Percentiles rank a stretch among this genome's conserved stretches.
Conservation (phyloP, 1,140 invertebrate species). For the Holcopasites calliopsidis region DNA sequence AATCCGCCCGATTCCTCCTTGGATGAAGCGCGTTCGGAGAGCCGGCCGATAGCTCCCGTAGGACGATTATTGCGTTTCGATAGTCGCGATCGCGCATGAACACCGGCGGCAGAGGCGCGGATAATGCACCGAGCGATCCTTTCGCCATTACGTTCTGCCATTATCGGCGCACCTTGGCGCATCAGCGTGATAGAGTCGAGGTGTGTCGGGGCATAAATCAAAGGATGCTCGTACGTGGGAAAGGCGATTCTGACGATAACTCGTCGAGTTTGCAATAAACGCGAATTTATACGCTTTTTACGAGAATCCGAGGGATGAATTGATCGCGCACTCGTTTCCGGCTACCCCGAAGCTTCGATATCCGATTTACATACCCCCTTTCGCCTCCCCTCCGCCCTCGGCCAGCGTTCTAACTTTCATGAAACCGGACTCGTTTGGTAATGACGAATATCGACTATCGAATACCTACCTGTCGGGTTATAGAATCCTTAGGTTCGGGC, state of each 20-base stretch:
- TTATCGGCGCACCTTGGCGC: slow-evolving; percentile 39
- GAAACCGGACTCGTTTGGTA: neutral
- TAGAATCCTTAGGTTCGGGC: neutral
- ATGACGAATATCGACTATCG: slow-evolving; percentile 24
- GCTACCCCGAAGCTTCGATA: neutral
- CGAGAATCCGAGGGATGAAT: slow-evolving; percentile 51
- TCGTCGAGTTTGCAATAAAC: slow-evolving; percentile 48
- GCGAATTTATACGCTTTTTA: slow-evolving; percentile 57
- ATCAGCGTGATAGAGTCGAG: slow-evolving; percentile 27
- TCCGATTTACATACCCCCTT: too few relatives aligned
- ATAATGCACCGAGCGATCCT: slow-evolving; percentile 41
- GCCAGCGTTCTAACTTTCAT: too few relatives aligned
- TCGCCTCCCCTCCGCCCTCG: too few relatives aligned
- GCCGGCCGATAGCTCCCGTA: neutral
- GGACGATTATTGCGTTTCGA: slow-evolving; percentile 8
- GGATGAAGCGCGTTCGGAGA: neutral
- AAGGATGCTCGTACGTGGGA: slow-evolving; percentile 40
- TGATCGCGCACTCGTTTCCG: neutral
- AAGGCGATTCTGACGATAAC: slow-evolving; percentile 35
- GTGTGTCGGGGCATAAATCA: slow-evolving; percentile 59
- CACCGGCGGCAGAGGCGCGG: neutral
- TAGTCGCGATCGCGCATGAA: neutral
- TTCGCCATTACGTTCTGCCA: slow-evolving; percentile 26
- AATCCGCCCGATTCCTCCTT: neutral
- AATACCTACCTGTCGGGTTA: neutral